phyloP scores from a whole-genome alignment of 2,888 invertebrate genomes.

The Cylloceria caligata region DNA sequence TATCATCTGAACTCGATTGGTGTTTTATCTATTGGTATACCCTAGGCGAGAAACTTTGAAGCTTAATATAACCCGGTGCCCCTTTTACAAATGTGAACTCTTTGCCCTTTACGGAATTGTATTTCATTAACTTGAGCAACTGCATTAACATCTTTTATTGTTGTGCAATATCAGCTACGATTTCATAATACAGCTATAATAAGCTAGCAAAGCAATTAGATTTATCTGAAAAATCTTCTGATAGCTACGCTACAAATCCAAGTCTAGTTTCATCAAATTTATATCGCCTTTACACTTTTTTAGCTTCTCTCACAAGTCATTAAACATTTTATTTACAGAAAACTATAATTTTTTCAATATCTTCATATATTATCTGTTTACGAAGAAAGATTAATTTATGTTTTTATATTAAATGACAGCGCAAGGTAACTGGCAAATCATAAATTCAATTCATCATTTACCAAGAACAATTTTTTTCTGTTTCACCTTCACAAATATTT shows the following conservation, averaged over 20 bases:
- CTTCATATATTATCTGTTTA: no score
- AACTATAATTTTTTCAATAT: no score
- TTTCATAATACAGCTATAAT: slow-evolving; percentile 2
- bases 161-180: slow-evolving; percentile 35
- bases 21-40: not conserved
- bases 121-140: not conserved
- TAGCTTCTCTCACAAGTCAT: no score
- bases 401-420: no score
- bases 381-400: no score
- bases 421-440: no score
- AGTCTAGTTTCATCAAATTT: not conserved
- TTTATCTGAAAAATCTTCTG: not conserved
- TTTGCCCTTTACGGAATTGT: not conserved
- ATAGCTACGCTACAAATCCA: not conserved
- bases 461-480: no score
- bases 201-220: not conserved
- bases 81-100: slow-evolving; percentile 1
- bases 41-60: not conserved
- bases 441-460: no score
- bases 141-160: slow-evolving; percentile 22
- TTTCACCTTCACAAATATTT: no score
- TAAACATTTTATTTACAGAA: no score
- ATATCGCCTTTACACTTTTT: no score
- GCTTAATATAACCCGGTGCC: not conserved
- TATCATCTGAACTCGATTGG: not conserved